Percentiles rank a stretch among this genome's conserved stretches.
Conservation (phyloP, 1,140 invertebrate species). For the Melitaea cinxia region DNA sequence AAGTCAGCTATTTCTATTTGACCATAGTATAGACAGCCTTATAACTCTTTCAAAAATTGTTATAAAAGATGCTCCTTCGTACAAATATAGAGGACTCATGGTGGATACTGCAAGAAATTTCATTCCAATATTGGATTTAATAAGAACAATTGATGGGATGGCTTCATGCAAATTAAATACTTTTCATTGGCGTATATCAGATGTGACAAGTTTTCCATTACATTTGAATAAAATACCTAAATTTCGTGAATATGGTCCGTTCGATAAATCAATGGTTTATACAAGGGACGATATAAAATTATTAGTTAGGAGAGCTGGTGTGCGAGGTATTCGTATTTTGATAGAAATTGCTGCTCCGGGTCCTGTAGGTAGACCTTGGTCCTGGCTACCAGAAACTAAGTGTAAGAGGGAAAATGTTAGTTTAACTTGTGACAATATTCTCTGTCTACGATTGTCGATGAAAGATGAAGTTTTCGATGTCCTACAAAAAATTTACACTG, state of each 20-base stretch:
- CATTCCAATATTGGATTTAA: slow-evolving; percentile 85
- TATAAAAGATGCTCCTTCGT: slow-evolving; percentile 83
- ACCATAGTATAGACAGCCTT: slow-evolving; percentile 81
- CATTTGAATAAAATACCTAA: slow-evolving; percentile 84
- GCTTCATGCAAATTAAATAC: slow-evolving; percentile 90
- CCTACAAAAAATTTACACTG: slow-evolving; percentile 81
- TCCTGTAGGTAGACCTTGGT: slow-evolving; percentile 87
- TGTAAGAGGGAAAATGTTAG: slow-evolving; percentile 85
- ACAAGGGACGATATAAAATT: slow-evolving; percentile 84
- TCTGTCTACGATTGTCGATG: slow-evolving; percentile 86
- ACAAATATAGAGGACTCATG: slow-evolving; percentile 87
- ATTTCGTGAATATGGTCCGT: slow-evolving; percentile 87
- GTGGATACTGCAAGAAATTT: slow-evolving; percentile 90
- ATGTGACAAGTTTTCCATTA: slow-evolving; percentile 91
- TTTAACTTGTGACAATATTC: slow-evolving; percentile 84
- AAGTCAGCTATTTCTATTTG: slow-evolving; percentile 88
- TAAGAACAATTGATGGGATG: slow-evolving; percentile 88
- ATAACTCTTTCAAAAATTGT: slow-evolving; percentile 82
- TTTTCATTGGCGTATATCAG: slow-evolving; percentile 92
- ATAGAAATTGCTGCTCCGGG: slow-evolving; percentile 89
- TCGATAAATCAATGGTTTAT: slow-evolving; percentile 86
- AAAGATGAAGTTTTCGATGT: slow-evolving; percentile 84
- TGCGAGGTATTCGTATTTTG: slow-evolving; percentile 86
- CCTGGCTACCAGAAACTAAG: slow-evolving; percentile 87
- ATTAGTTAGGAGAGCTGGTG: slow-evolving; percentile 85